A percentile compares a stretch with the other conserved stretches of the same genome.
phyloP scores from a whole-genome alignment of 2,113 vertebrate species.

The Galeopterus variegatus region DNA sequence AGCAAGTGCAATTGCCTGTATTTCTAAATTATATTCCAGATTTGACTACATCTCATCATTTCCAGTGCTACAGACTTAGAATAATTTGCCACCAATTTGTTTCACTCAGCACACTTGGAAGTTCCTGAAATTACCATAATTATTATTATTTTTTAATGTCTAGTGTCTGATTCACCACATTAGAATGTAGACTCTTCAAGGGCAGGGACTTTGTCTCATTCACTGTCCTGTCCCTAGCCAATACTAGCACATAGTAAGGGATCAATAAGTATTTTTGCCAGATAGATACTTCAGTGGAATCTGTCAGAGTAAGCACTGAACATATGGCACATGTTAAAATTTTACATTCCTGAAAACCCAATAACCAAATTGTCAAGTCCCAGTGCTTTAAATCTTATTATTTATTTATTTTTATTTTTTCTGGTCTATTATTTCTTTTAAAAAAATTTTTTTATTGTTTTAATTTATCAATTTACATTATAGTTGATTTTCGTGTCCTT shows the following conservation, averaged over 20 bases:
- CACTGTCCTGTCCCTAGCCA: neutral
- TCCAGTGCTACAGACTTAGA: neutral
- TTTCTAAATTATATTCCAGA: neutral
- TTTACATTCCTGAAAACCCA: neutral
- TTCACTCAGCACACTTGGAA: neutral
- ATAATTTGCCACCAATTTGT: neutral
- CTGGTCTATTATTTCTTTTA: too few species aligned
- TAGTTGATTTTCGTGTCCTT: too few species aligned
- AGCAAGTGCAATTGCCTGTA: neutral
- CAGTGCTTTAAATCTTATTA: conserved; percentile 10
- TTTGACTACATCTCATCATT: neutral
- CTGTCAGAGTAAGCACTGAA: neutral
- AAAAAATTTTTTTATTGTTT: too few species aligned
- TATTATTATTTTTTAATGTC: neutral
- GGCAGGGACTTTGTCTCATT: neutral
- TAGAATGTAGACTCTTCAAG: neutral
- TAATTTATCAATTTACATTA: too few species aligned
- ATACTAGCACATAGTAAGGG: neutral
- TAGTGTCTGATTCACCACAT: neutral
- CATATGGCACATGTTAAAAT: neutral
- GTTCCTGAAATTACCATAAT: neutral
- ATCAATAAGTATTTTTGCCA: neutral
- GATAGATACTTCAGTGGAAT: neutral
- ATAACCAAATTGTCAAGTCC: neutral
- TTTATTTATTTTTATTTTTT: too few species aligned